phyloP scores from a whole-genome alignment of 2,888 invertebrate genomes.

The Barypeithes pellucidus region DNA sequence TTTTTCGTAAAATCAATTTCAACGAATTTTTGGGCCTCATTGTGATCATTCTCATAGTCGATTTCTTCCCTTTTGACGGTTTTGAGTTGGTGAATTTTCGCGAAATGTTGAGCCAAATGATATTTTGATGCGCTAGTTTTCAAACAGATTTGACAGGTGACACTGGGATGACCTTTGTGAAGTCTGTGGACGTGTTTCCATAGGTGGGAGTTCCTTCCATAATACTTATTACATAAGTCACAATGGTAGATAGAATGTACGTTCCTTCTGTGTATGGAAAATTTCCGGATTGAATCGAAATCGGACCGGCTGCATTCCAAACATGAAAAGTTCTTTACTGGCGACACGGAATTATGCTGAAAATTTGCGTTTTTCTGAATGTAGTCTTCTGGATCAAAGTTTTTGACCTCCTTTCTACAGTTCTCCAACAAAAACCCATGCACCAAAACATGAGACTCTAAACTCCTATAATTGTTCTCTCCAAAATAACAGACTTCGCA shows the following conservation, averaged over 20 bases:
- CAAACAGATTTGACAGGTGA: constrained; percentile 75
- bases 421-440: constrained; percentile 72
- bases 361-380: constrained; percentile 68
- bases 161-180: constrained; percentile 75
- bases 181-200: constrained; percentile 78
- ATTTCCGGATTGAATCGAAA: constrained; percentile 72
- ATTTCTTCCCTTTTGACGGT: constrained; percentile 26
- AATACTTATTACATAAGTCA: constrained; percentile 76
- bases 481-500: constrained; percentile 74
- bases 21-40: constrained; percentile 2
- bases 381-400: constrained; percentile 72
- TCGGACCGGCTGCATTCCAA: constrained; percentile 60
- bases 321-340: constrained; percentile 61
- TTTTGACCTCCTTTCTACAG: constrained; percentile 65
- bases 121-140: constrained; percentile 76
- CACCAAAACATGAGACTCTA: constrained; percentile 73
- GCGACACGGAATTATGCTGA: constrained; percentile 44
- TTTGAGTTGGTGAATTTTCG: constrained; percentile 71
- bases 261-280: constrained; percentile 73
- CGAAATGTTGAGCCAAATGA: constrained; percentile 74
- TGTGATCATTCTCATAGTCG: constrained; percentile 24
- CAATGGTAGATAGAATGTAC: constrained; percentile 75
- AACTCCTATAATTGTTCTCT: constrained; percentile 73
- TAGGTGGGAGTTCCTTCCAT: constrained; percentile 75
- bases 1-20: background rate